A percentile compares a stretch with the other conserved stretches of the same genome.
Conservation (phyloP, 2,113 vertebrate genomes). For the Picathartes gymnocephalus region DNA sequence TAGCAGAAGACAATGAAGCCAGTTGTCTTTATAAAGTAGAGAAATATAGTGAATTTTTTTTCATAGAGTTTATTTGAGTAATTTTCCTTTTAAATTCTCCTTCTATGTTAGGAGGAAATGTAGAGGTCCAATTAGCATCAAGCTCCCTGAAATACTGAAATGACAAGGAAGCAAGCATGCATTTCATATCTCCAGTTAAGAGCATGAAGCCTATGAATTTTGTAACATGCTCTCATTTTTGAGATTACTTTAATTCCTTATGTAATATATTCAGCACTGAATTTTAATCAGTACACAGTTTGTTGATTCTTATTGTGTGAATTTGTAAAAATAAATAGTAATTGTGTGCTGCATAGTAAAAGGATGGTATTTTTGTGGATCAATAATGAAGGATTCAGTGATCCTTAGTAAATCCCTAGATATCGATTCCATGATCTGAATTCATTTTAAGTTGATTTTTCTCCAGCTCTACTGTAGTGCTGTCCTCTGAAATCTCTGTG, state of each 20-base stretch:
- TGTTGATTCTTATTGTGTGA: slow-evolving; percentile 37
- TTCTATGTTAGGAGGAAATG: neutral
- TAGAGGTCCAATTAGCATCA: neutral
- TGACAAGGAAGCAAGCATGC: neutral
- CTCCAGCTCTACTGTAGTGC: neutral
- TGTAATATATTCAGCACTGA: slow-evolving; percentile 8
- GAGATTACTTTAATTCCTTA: neutral
- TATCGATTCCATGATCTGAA: slow-evolving; percentile 62
- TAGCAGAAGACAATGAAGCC: neutral
- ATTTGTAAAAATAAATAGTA: slow-evolving; percentile 43
- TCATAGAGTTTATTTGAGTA: neutral
- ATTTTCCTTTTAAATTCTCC: neutral
- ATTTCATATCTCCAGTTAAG: neutral
- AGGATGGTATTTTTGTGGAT: slow-evolving; percentile 29
- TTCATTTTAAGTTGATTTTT: slow-evolving; percentile 71
- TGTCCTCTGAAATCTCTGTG: neutral
- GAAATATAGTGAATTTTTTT: neutral
- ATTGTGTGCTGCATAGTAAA: slow-evolving; percentile 25
- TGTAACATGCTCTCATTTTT: neutral
- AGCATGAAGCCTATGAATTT: neutral
- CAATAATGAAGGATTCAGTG: slow-evolving; percentile 65
- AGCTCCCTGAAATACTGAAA: neutral
- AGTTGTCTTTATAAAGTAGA: neutral
- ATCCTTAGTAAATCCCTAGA: slow-evolving; percentile 58
- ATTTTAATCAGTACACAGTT: slow-evolving; percentile 24